Percentiles rank a stretch among this genome's conserved stretches.
Conservation (phyloP, 2,888 invertebrate genomes). For the Hoplodrina blanda region DNA sequence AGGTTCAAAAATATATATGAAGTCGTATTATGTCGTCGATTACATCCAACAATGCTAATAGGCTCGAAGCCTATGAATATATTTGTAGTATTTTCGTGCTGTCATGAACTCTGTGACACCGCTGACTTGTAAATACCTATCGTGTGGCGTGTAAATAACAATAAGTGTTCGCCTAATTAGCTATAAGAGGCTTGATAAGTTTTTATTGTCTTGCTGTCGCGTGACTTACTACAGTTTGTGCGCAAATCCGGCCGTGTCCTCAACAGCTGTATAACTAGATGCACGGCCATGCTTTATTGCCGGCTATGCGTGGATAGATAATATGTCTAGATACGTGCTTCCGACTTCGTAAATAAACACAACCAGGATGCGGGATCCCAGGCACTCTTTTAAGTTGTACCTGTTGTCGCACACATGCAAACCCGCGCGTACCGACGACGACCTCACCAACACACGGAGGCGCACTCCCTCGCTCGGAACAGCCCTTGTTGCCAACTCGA, state of each 20-base stretch:
- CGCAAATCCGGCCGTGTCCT: slow-evolving; percentile 73
- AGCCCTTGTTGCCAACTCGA: slow-evolving; percentile 73
- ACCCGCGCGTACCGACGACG: slow-evolving; percentile 29
- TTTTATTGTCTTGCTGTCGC: slow-evolving; percentile 83
- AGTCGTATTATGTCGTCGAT: slow-evolving; percentile 45
- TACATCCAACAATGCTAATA: slow-evolving; percentile 55
- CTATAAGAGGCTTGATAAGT: slow-evolving; percentile 82
- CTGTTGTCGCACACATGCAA: slow-evolving; percentile 52
- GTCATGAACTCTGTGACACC: slow-evolving; percentile 70
- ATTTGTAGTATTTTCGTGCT: slow-evolving; percentile 65
- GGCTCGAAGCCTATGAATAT: slow-evolving; percentile 53
- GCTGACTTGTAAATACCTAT: slow-evolving; percentile 69
- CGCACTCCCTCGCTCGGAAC: slow-evolving; percentile 66
- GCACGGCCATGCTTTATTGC: slow-evolving; percentile 31
- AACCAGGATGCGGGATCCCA: slow-evolving; percentile 40
- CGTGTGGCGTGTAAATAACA: slow-evolving; percentile 79
- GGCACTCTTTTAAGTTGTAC: slow-evolving; percentile 51
- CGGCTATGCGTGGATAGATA: slow-evolving; percentile 21
- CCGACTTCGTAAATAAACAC: slow-evolving; percentile 51
- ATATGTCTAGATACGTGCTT: slow-evolving; percentile 36
- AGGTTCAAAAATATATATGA: slow-evolving; percentile 58
- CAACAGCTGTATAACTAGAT: slow-evolving; percentile 48
- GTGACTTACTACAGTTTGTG: slow-evolving; percentile 78
- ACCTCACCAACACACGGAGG: slow-evolving; percentile 58
- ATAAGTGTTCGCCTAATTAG: slow-evolving; percentile 83